Percentiles rank a stretch among this genome's conserved stretches.
Evolutionary conservation across 2,797 vertebrate species (phyloP).

Genomic region (Sebastes flavidus): DNA sequence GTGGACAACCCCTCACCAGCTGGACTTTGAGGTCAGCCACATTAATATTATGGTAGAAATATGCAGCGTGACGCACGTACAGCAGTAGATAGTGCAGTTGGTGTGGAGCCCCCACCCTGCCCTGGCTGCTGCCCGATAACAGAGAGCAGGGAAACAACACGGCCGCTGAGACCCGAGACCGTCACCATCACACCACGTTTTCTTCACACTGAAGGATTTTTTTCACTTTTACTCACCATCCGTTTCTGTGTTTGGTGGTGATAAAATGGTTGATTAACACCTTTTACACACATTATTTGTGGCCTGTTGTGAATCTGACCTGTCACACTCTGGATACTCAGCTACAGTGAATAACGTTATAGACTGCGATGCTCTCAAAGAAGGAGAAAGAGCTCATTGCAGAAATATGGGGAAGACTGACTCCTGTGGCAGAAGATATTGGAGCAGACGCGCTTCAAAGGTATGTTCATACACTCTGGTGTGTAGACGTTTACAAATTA

Average conservation of each 20-base stretch:
- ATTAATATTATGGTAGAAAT: not conserved
- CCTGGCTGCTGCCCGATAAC: slow-evolving; percentile 63
- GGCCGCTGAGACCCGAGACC: not conserved
- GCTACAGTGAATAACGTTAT: not conserved
- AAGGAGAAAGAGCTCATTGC: slow-evolving; percentile 76
- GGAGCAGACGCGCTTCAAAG: slow-evolving; percentile 82
- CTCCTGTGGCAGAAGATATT: slow-evolving; percentile 76
- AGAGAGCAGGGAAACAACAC: slow-evolving; percentile 16
- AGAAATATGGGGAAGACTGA: slow-evolving; percentile 71
- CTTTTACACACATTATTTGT: not conserved
- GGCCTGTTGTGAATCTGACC: not conserved
- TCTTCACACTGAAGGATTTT: not conserved
- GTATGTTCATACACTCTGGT: slow-evolving; percentile 56
- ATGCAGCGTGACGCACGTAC: slow-evolving; percentile 8
- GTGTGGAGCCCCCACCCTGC: slow-evolving; percentile 54
- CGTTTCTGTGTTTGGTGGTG: not conserved
- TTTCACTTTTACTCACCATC: not conserved
- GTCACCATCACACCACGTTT: not conserved
- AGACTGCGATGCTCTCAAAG: slow-evolving; percentile 75
- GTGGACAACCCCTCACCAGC: not conserved
- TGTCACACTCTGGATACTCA: not conserved
- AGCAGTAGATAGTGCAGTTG: slow-evolving; percentile 37
- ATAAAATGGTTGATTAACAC: slow-evolving; percentile 54
- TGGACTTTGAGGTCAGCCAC: not conserved
- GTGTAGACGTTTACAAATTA: not conserved